A percentile compares a stretch with the other conserved stretches of the same genome.
Evolutionary conservation across 2,888 invertebrate species (phyloP).

Genomic region (Acholoe squamosa): DNA sequence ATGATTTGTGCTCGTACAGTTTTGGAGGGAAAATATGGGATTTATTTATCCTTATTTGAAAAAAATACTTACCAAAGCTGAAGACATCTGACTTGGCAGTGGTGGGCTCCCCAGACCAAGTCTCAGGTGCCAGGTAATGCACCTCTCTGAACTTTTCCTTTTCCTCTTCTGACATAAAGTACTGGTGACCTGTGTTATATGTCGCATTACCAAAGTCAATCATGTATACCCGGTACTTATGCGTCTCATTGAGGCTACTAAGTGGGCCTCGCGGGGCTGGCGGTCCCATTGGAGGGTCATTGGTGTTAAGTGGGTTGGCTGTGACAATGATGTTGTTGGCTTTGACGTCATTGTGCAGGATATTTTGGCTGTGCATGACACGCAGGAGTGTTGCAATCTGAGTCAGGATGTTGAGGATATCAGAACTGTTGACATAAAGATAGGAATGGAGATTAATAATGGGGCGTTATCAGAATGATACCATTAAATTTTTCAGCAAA

Average conservation of each 20-base stretch:
- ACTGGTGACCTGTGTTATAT: neutral
- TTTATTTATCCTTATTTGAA: no score
- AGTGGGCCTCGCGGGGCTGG: neutral
- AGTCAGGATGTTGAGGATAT: neutral
- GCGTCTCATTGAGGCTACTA: neutral
- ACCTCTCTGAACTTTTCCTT: neutral
- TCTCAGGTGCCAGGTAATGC: neutral
- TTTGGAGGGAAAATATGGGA: no score
- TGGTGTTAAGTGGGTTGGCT: neutral
- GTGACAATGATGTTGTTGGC: constrained; percentile 10
- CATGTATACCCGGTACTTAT: constrained; percentile 15
- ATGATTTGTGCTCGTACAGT: no score
- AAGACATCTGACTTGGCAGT: neutral
- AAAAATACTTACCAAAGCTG: neutral
- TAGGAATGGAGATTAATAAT: no score
- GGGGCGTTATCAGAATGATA: no score
- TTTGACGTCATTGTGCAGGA: neutral
- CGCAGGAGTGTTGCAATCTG: neutral
- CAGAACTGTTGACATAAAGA: neutral
- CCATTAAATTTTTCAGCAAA: no score
- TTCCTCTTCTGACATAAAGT: neutral
- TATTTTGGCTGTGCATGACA: neutral
- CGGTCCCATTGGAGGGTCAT: neutral
- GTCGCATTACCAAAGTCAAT: neutral
- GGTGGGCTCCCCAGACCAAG: neutral